Evolutionary conservation across 2,113 vertebrate species (phyloP), one percentile per base, ranked within the genome.

Genomic region (Notothenia coriiceps): DNA sequence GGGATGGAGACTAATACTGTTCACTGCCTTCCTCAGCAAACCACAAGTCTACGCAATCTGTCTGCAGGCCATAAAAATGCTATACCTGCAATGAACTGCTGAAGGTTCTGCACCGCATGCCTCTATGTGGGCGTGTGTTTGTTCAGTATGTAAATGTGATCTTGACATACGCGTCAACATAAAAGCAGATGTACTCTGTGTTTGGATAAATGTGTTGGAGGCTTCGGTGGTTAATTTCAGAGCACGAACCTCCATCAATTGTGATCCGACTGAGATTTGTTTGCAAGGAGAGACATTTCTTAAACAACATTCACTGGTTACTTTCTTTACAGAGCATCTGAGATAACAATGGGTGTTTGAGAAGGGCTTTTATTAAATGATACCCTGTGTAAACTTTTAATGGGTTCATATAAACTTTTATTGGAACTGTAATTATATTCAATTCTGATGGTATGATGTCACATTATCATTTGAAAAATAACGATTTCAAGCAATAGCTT

Each of bases 1-100:
- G 86, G 86, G 88, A 91, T 88, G 84, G 88, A 89, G 92, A 92
- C 88, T 66, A 83, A 91, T 86, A 77, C 68, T 9, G 64, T 59
- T 83, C 70, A 63, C 63, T 56, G 82, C 86, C 83, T 77, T 80
- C 89, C 81, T 83, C 84, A 55, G 78, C 80, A 88, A 92, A 87
- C 82, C 77, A 6, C 82, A 49, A 54, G 88, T 82, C 77, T 11
- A 64, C n/a, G 66, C 87, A 88, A 86, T 91, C 87, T 63, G 83
- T 85, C 79, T 77, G 65, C 79, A 20, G 73, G 67, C 55, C 66
- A 67, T 91, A 86, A 89, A 84, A 79, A 63, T 9, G 82, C 57
- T 78, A 49, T 14, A 80, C 69, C 77, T 84, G 75, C 74, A 63
- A 55, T 82, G 74, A 82, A 79, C 63, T 79, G 50, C 17, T 49